Conservation (phyloP, 2,888 invertebrate genomes). For the Tinea trinotella region DNA sequence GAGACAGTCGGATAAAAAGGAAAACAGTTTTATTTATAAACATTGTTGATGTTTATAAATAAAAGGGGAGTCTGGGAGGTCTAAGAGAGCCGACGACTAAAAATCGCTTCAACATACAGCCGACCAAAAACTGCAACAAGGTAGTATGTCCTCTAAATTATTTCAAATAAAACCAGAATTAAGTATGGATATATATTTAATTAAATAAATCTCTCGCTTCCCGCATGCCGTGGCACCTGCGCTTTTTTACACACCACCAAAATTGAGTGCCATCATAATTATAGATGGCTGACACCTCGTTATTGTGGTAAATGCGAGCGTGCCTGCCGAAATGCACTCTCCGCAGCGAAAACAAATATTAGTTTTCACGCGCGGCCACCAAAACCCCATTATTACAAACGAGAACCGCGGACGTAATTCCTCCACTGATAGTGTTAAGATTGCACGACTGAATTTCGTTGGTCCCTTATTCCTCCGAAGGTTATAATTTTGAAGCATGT, state of each 20-base stretch:
- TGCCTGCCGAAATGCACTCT: slow-evolving; percentile 38
- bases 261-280: slow-evolving; percentile 38
- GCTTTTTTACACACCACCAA: neutral
- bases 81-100: no score
- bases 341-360: slow-evolving; percentile 64
- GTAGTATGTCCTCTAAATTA: no score
- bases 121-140: no score
- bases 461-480: slow-evolving; percentile 38
- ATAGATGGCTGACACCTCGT: slow-evolving; percentile 42
- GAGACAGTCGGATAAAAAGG: no score
- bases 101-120: no score
- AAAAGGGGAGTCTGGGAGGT: no score
- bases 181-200: no score
- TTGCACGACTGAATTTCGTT: slow-evolving; percentile 38
- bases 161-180: no score
- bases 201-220: neutral
- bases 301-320: slow-evolving; percentile 41
- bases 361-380: slow-evolving; percentile 47
- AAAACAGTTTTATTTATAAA: no score
- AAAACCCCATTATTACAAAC: slow-evolving; percentile 31
- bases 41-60: no score
- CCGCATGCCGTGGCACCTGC: neutral
- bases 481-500: slow-evolving; percentile 34
- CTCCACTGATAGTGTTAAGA: slow-evolving; percentile 45
- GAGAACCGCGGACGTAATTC: slow-evolving; percentile 28